A percentile compares a stretch with the other conserved stretches of the same genome.
phyloP scores from a whole-genome alignment of 2,113 vertebrate genomes.

The Rhombomys opimus region DNA sequence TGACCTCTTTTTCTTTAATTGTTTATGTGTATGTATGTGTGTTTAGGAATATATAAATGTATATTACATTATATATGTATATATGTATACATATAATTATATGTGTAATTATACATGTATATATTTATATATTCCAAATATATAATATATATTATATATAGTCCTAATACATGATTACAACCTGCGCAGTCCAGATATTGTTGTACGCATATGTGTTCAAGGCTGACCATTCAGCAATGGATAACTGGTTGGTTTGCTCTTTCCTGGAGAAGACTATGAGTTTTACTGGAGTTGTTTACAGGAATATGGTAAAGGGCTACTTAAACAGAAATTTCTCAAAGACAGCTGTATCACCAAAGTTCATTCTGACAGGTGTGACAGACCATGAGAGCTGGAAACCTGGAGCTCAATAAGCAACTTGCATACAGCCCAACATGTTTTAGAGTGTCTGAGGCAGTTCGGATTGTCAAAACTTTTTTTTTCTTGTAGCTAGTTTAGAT shows the following conservation, averaged over 20 bases:
- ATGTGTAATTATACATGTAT: too few species aligned
- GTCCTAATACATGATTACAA: too few species aligned
- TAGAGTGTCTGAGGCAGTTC: neutral
- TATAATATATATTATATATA: too few species aligned
- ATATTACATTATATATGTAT: too few species aligned
- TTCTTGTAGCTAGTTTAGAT: neutral
- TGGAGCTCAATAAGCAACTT: neutral
- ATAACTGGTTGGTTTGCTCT: neutral
- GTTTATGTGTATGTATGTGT: too few species aligned
- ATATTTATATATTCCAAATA: too few species aligned
- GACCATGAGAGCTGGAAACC: neutral
- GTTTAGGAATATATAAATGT: too few species aligned
- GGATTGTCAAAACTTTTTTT: neutral
- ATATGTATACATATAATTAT: too few species aligned
- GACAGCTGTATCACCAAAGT: neutral
- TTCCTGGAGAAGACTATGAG: neutral
- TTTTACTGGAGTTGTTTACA: neutral
- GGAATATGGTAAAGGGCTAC: neutral
- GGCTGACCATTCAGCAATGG: neutral
- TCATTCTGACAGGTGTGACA: neutral
- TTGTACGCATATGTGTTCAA: neutral
- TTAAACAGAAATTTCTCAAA: neutral
- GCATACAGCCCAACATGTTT: neutral
- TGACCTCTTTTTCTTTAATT: too few species aligned
- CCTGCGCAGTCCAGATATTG: neutral